Evolutionary conservation across 2,888 invertebrate species (phyloP), one percentile per base, ranked within the genome.

Genomic region (Axea sp.): DNA sequence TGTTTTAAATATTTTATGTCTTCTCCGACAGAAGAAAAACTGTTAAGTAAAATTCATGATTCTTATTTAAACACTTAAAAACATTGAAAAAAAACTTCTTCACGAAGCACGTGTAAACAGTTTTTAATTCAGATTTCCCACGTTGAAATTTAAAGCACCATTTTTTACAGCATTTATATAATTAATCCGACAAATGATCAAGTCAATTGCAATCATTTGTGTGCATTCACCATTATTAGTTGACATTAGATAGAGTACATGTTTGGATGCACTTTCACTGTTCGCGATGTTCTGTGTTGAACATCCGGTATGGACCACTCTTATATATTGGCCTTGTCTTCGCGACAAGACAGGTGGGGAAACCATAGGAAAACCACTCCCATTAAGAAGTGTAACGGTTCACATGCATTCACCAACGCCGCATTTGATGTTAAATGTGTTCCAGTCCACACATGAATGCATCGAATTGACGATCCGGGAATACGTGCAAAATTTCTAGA

Each of bases 181-280:
- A n/a, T n/a, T n/a, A n/a, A n/a, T n/a, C n/a, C n/a, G n/a, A n/a
- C n/a, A n/a, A n/a, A n/a, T n/a, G n/a, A n/a, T n/a, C n/a, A n/a
- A n/a, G n/a, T n/a, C n/a, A n/a, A n/a, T n/a, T n/a, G n/a, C n/a
- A n/a, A n/a, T n/a, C n/a, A n/a, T n/a, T n/a, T n/a, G n/a, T n/a
- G 7, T 35, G 14, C 14, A 67, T 76, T 82, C 77, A 81, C 82
- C 81, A 81, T 83, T 78, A 64, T 76, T 43, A 69, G 39, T 57
- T 69, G 75, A 57, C 77, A 72, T 28, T 69, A 71, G 64, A 78
- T 76, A 77, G 77, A 64, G 41, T 75, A 76, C 78, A 78, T 81
- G 76, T 78, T 79, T 73, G 67, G 73, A 62, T 72, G 78, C 79
- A 86, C 86, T 86, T 86, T 86, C 86, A 85, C 86, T 85, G 81